Conservation (phyloP, 2,888 invertebrate species). For the Megastigmus dorsalis region DNA sequence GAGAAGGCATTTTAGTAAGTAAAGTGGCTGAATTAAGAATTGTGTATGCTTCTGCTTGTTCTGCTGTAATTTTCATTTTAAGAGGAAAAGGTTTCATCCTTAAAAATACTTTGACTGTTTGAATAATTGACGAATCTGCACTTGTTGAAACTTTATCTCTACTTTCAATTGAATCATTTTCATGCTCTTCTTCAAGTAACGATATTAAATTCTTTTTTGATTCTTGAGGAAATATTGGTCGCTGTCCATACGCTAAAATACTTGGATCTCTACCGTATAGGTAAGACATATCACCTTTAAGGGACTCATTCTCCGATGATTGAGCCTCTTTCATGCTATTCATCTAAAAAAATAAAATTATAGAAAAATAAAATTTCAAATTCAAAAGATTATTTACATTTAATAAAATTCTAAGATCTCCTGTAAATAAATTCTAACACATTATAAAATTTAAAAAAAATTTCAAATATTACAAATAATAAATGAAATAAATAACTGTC, state of each 20-base stretch:
- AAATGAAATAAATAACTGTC: no score
- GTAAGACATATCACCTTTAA: constrained; percentile 63
- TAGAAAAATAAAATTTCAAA: not conserved
- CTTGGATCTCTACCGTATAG: constrained; percentile 70
- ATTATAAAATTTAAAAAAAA: no score
- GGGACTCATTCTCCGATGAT: constrained; percentile 46
- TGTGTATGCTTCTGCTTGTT: constrained; percentile 72
- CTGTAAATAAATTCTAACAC: no score
- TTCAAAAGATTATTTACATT: no score
- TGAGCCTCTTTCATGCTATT: constrained; percentile 34
- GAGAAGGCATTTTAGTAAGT: constrained; percentile 74
- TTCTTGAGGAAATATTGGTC: constrained; percentile 58
- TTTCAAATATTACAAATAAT: no score
- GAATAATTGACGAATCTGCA: constrained; percentile 46
- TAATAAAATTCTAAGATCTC: no score
- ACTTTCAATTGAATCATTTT: constrained; percentile 34
- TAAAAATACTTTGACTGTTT: constrained; percentile 77
- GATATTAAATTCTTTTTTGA: constrained; percentile 66
- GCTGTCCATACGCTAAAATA: constrained; percentile 67
- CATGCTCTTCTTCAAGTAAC: constrained; percentile 62
- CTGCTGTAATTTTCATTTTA: constrained; percentile 60
- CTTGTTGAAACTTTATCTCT: constrained; percentile 17
- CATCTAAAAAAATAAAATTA: constrained; percentile 34
- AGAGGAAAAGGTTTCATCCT: constrained; percentile 76
- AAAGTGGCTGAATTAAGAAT: constrained; percentile 75